Evolutionary conservation across 2,888 invertebrate species (phyloP), one percentile per base, ranked within the genome.

Genomic region (Euzetes globulus): DNA sequence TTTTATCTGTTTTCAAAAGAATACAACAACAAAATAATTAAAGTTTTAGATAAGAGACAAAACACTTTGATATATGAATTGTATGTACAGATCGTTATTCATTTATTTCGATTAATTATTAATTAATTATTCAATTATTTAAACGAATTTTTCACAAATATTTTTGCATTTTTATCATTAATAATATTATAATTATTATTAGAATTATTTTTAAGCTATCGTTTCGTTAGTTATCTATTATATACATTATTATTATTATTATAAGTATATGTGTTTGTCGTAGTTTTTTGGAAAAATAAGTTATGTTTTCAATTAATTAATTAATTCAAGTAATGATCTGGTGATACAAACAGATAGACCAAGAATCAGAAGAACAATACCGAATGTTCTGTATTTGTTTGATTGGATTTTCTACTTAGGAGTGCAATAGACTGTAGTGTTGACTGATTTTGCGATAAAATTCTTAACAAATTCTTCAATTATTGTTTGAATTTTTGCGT

Each of bases 131-230:
- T 41, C 17, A 33, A 33, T 63, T 63, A 63, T 63, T 63, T 63
- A 37, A 63, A 63, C n/a, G 7, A 33, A 63, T 33, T 33, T 17
- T 63, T 63, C 19, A 33, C 63, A 60, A 19, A 60, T 27, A 27
- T 33, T 63, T 63, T 63, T 63, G 63, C 63, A 63, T 63, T 63
- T 33, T 60, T 63, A 63, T 63, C 27, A 63, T 63, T 63, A 63
- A 33, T 33, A 27, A 29, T 50, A 50, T 50, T 63, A 63, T 63
- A 13, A 63, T 63, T 33, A 41, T 41, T 17, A 33, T 63, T 63
- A 37, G 33, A 29, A 37, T 29, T 63, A 33, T 17, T 63, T 63
- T 63, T 63, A n/a, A n/a, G 19, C 15, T 50, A 50, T 50, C 22
- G 19, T 55, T 55, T 55, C 55, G 55, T 55, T 55, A 55, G 55